Evolutionary conservation across 2,797 vertebrate species (phyloP).

Genomic region (Oryzias sinensis): DNA sequence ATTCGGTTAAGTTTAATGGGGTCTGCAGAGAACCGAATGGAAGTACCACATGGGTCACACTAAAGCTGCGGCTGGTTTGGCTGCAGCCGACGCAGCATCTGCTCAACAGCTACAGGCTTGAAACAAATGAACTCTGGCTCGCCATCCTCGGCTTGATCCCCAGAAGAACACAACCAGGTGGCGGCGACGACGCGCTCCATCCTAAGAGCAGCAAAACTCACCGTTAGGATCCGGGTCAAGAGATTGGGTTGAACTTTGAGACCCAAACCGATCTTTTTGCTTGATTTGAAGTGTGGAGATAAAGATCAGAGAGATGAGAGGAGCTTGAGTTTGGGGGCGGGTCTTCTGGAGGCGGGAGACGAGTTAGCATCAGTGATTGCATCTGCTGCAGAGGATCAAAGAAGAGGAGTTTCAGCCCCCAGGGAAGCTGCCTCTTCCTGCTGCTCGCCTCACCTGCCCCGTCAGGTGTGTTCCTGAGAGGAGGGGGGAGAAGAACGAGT

Average conservation of each 20-base stretch:
- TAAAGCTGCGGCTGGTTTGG: constrained; percentile 78
- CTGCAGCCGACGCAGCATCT: constrained; percentile 65
- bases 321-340: constrained; percentile 46
- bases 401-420: constrained; percentile 50
- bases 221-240: constrained; percentile 60
- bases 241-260: constrained; percentile 55
- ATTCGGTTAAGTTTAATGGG: constrained; percentile 75
- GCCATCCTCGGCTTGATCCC: constrained; percentile 41
- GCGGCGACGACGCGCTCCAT: constrained; percentile 37
- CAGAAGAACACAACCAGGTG: constrained; percentile 57
- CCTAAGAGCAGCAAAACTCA: constrained; percentile 41
- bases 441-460: constrained; percentile 47
- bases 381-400: constrained; percentile 79
- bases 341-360: constrained; percentile 28
- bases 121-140: constrained; percentile 58
- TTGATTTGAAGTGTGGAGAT: constrained; percentile 66
- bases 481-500: not conserved
- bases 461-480: constrained; percentile 40
- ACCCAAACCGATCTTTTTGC: constrained; percentile 33
- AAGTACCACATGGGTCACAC: constrained; percentile 76
- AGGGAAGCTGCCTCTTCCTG: constrained; percentile 55
- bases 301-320: constrained; percentile 70
- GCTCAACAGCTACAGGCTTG: constrained; percentile 68
- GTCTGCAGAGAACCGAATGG: constrained; percentile 73
- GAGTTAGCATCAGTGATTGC: constrained; percentile 65